A percentile compares a stretch with the other conserved stretches of the same genome.
Conservation (phyloP, 2,797 vertebrate genomes). For the Craterocephalus amniculus region DNA sequence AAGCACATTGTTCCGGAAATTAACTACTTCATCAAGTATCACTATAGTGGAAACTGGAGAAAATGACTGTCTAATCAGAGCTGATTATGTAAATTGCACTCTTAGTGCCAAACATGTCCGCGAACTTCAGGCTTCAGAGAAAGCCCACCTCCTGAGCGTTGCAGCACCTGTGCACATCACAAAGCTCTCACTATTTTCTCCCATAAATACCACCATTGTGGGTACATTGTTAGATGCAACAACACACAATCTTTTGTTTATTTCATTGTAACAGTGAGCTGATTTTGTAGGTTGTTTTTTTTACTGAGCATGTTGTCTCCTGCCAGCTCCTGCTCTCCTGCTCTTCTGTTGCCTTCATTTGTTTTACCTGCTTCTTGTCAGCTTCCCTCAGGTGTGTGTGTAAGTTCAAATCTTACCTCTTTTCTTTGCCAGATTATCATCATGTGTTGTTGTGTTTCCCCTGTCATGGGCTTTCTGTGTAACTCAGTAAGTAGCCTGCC, state of each 20-base stretch:
- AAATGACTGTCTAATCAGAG: slow-evolving; percentile 27
- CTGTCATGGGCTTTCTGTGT: too few relatives aligned
- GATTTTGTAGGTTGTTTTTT: not conserved
- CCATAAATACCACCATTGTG: not conserved
- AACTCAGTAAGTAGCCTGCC: too few relatives aligned
- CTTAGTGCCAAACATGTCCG: slow-evolving; percentile 6
- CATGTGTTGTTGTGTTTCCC: too few relatives aligned
- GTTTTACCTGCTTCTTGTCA: too few relatives aligned
- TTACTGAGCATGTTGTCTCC: too few relatives aligned
- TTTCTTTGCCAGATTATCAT: too few relatives aligned
- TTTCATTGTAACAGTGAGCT: not conserved
- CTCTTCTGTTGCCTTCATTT: too few relatives aligned
- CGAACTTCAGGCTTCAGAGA: slow-evolving; percentile 10
- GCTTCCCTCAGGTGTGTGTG: too few relatives aligned
- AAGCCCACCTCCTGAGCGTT: not conserved
- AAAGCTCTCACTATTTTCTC: not conserved
- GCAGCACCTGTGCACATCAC: not conserved
- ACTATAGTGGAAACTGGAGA: slow-evolving; percentile 20
- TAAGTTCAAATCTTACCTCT: too few relatives aligned
- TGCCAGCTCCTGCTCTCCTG: too few relatives aligned
- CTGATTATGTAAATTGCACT: slow-evolving; percentile 32
- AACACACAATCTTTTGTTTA: not conserved
- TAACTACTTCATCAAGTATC: slow-evolving; percentile 33
- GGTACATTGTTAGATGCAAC: not conserved
- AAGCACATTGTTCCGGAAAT: slow-evolving; percentile 30